Evolutionary conservation across 2,888 invertebrate species (phyloP), one percentile per base, ranked within the genome.

Genomic region (Drosophila atripex): DNA sequence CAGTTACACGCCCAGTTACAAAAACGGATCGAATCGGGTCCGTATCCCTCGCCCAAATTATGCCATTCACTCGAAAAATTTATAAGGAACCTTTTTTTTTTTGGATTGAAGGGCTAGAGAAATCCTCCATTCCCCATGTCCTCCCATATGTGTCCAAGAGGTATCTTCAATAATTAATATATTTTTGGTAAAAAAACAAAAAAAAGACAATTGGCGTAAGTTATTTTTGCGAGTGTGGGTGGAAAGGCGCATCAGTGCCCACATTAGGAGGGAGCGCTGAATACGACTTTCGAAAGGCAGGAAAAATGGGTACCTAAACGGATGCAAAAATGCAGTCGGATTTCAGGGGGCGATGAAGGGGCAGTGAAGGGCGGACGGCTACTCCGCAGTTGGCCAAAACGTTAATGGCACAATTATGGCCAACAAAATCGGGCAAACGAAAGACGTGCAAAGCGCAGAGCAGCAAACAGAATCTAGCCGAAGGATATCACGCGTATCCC

Each of bases 401-500:
- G 83, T 86, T 85, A 85, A 85, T 85, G 84, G 84, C 84, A 85
- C 84, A 85, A 85, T 85, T 85, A 85, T 86, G 69, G 86, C 86
- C 75, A 73, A 77, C 74, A 71, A 82, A 82, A 82, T 82, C 80
- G 79, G 86, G 71, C 66, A 75, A 80, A 80, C 86, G 86, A 86
- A 86, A 83, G 82, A 83, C 82, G 78, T 83, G 86, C 78, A 84
- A 75, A 63, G 79, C 83, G 71, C 73, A 65, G 79, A 79, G 71
- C 75, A 66, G 59, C 61, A 68, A 73, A 65, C 73, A 85, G 85
- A 79, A 84, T 85, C 84, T 85, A 75, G 86, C 91, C 91, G 90
- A 90, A 89, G 91, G 91, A 90, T 86, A 91, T 91, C 91, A 91
- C 91, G 91, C 91, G 91, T 90, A 90, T 89, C 90, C 90, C 90